Evolutionary conservation across 2,888 invertebrate species (phyloP), one percentile per base, ranked within the genome.

Genomic region (Synergus itoensis): DNA sequence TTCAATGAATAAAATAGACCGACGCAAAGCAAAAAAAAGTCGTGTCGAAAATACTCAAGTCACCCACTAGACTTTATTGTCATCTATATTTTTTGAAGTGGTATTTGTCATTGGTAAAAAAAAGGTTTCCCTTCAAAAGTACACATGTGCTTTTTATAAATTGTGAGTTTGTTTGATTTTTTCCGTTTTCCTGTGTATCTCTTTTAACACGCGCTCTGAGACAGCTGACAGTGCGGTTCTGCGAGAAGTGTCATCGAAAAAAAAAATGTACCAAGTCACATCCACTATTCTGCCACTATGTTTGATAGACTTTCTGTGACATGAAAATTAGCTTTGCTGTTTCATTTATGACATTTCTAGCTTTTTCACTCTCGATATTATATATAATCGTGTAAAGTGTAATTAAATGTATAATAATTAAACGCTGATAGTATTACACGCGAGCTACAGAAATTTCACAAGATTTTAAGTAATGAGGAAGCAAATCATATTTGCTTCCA

Each of bases 191-290:
- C n/a, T 14, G 12, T 28, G 28, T 28, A 69, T 48, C 43, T 48
- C 16, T 48, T 48, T 43, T 48, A 69, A 48, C 69, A 45, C 9
- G 14, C 28, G 18, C 28, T 21, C 0, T 16, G 8, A 45, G 21
- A 48, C 69, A 73, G 69, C 69, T 73, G 69, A 73, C 69, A 48
- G 60, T 60, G 60, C 18, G 21, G 21, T 21, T 60, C 21, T 21
- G 60, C 60, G 12, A 21, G 60, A 60, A 60, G 60, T 60, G 18
- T 60, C 21, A 60, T 60, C 45, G 21, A n/a, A 57, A 11, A 21
- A 57, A 57, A 60, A 21, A 11, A 3, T 60, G 4, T 57, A 57
- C 57, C 9, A 60, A 60, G 21, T 60, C 60, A 18, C 36, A 28
- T 28, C 28, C 28, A 28, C 28, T 28, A 28, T 28, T 28, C 28